phyloP scores from a whole-genome alignment of 1,140 invertebrate species.

The Bicyclus anynana region DNA sequence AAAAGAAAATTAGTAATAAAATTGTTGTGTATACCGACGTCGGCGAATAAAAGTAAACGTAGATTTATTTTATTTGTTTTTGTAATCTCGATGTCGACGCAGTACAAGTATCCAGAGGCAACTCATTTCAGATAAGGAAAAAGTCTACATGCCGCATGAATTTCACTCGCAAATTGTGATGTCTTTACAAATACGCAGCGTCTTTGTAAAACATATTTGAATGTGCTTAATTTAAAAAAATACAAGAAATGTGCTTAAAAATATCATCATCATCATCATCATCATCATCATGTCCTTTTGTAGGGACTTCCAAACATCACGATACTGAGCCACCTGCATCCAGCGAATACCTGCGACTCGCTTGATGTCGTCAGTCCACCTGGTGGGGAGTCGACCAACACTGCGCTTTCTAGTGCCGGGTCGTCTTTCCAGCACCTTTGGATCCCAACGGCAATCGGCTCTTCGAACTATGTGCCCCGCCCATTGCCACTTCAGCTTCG shows the following conservation, averaged over 20 bases:
- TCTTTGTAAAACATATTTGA: conserved; percentile 6
- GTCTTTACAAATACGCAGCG: conserved; percentile 11
- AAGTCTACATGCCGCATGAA: conserved; percentile 17
- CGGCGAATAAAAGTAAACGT: neutral
- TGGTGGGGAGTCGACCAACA: too few species aligned
- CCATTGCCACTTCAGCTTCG: too few species aligned
- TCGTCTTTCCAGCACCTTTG: too few species aligned
- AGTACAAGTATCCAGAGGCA: conserved; percentile 15
- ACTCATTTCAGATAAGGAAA: conserved; percentile 26
- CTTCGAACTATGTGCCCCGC: too few species aligned
- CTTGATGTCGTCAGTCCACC: too few species aligned
- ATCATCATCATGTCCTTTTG: too few species aligned
- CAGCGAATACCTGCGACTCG: too few species aligned
- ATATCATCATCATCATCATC: too few species aligned
- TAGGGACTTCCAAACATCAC: too few species aligned
- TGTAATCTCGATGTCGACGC: conserved; percentile 7
- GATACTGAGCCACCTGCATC: too few species aligned
- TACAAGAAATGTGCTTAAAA: neutral
- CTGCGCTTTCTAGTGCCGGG: too few species aligned
- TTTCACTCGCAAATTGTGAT: conserved; percentile 11
- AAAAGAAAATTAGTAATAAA: neutral
- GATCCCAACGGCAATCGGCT: too few species aligned
- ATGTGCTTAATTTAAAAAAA: neutral
- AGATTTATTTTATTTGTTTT: conserved; percentile 14
- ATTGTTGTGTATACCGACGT: neutral